Base-by-base conservation (phyloP, 2,888 invertebrate genomes). In the Crepidodera aurea region DNA sequence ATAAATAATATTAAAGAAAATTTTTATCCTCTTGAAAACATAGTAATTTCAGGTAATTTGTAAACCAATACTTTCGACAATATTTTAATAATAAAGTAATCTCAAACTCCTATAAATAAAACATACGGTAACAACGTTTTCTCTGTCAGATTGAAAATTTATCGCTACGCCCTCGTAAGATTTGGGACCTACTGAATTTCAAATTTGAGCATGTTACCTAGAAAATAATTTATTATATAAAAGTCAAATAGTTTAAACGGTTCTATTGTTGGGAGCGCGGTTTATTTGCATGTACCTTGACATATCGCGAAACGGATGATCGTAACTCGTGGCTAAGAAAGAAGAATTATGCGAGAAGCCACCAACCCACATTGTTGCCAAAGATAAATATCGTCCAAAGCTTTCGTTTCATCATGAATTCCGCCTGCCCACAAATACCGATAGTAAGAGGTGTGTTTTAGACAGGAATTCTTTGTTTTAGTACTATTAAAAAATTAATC, bases 221-320 rank as follows among this genome's bases (percentile, higher is more conserved):
- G 22, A 12, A 16, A 8, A 39, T 12, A 12, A 39, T 15, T 39
- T 77, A 77, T 76, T 32, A 4, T 16, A 29, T 27, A 54, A 42
- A 32, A 42, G 29, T 25, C 15, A 7, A 54, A 37, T 37, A 19
- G 54, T 40, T 39, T 15, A 25, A 54, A 27, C n/a, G 27, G 40
- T 40, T 19, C 22, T 44, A 44, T 22, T 44, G 22, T 44, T n/a
- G 19, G 10, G 13, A 13, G 10, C 44, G 13, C 44, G 19, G 44
- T 44, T 34, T 56, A 12, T 56, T 46, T 46, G 37, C 46, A 46
- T 46, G 13, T 46, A 46, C 55, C 55, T 56, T 56, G 55, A 46
- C 55, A 56, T 54, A 54, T 56, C 46, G 46, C 34, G 46, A 29
- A 54, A 29, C 15, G 42, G 42, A 54, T 42, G 29, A 18, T 42